These are phyloP conservation scores for Cheumatopsyche charites DNA, from an alignment of 1,140 invertebrate genomes.

Conservation along the genomic window DNA sequence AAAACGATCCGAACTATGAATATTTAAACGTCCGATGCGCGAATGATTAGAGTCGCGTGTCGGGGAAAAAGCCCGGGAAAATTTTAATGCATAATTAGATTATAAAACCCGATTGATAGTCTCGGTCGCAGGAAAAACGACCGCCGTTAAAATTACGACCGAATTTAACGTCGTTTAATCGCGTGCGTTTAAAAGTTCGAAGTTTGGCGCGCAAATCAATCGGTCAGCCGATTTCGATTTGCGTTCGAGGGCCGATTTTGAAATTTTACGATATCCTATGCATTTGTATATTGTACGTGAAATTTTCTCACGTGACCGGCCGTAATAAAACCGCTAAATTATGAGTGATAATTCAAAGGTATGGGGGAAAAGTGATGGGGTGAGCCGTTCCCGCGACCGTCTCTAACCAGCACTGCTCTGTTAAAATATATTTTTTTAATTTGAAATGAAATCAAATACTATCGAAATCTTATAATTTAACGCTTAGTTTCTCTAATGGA, in stretches of 20 bases:
- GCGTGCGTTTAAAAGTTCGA: not conserved
- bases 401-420: conserved; percentile 25
- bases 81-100: not conserved
- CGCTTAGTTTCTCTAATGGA: no score
- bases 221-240: conserved; percentile 11
- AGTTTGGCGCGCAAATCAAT: conserved; percentile 3
- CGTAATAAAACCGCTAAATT: conserved; percentile 33
- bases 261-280: no score
- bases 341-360: conserved; percentile 23
- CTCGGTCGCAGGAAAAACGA: no score
- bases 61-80: not conserved
- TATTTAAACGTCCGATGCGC: no score
- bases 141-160: no score
- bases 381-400: conserved; percentile 26
- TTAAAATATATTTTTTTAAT: no score
- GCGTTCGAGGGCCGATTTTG: not conserved
- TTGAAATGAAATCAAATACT: no score
- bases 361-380: conserved; percentile 6
- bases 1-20: no score
- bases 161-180: no score
- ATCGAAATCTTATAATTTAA: no score
- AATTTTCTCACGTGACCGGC: conserved; percentile 34
- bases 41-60: conserved; percentile 6
- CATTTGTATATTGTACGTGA: not conserved
- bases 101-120: no score